Conservation (phyloP, 2,888 invertebrate species). For the Eurytoma adleriae region DNA sequence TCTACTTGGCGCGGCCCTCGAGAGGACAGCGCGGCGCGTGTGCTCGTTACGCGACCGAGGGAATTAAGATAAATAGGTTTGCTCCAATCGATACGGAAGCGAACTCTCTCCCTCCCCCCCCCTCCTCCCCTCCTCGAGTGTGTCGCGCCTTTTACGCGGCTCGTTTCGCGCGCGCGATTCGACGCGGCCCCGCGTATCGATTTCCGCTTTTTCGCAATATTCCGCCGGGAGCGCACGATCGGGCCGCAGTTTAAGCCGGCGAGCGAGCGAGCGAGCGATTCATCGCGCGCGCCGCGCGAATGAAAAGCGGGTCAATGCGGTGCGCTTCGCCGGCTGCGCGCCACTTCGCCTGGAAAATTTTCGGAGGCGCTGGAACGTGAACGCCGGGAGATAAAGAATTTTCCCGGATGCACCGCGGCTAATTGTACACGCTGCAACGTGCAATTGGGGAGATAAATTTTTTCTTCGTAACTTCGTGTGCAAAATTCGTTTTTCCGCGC, state of each 20-base stretch:
- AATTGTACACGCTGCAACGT: too few species aligned
- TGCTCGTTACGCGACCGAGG: slow-evolving; percentile 50
- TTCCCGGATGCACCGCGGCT: too few species aligned
- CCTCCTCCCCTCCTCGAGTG: not conserved
- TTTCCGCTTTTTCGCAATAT: not conserved
- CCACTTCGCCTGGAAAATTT: not conserved
- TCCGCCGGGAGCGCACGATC: not conserved
- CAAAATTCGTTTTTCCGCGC: too few species aligned
- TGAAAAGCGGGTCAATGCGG: too few species aligned
- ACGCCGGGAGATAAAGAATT: too few species aligned
- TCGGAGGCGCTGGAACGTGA: too few species aligned
- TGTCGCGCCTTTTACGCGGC: not conserved
- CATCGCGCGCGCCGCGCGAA: too few species aligned
- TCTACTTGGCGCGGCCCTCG: slow-evolving; percentile 26
- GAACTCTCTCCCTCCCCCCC: not conserved
- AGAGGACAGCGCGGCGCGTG: not conserved
- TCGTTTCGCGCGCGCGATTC: not conserved
- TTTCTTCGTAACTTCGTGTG: too few species aligned
- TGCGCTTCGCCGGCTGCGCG: not conserved
- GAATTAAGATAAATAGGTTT: slow-evolving; percentile 58
- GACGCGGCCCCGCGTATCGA: not conserved
- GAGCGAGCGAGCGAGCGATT: too few species aligned
- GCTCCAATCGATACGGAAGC: slow-evolving; percentile 50
- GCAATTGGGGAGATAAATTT: too few species aligned
- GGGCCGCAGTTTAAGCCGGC: too few species aligned